Evolutionary conservation across 1,140 invertebrate genomes (phyloP).

Genomic region (Hesperophylax magnus): DNA sequence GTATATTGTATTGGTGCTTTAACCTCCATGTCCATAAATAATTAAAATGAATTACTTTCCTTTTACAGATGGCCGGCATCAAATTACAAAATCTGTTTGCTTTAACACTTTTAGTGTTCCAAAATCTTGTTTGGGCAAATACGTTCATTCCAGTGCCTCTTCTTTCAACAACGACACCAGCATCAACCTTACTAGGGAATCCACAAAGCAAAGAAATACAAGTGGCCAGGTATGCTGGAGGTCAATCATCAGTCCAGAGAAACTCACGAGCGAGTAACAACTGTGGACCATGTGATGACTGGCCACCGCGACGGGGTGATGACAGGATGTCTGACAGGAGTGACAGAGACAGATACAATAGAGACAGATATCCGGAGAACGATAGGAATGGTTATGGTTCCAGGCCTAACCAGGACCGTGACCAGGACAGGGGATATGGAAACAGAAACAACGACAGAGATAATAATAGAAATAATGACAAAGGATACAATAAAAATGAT

Average conservation of each 20-base stretch:
- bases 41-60: neutral
- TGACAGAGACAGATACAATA: constrained; percentile 44
- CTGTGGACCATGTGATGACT: constrained; percentile 53
- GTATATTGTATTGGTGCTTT: no score
- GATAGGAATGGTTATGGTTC: constrained; percentile 46
- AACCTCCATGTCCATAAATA: no score
- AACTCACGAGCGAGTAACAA: constrained; percentile 53
- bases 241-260: constrained; percentile 41
- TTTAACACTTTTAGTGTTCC: constrained; percentile 22
- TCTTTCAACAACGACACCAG: constrained; percentile 40
- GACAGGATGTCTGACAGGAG: constrained; percentile 50
- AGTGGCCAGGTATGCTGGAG: constrained; percentile 44
- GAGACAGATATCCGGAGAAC: constrained; percentile 53
- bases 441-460: constrained; percentile 38
- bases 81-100: constrained; percentile 8
- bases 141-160: constrained; percentile 55
- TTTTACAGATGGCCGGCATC: constrained; percentile 34
- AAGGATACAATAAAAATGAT: constrained; percentile 43
- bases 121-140: constrained; percentile 34
- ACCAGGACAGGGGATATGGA: constrained; percentile 23
- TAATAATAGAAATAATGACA: constrained; percentile 38
- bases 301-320: constrained; percentile 46
- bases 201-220: constrained; percentile 44
- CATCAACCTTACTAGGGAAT: constrained; percentile 44
- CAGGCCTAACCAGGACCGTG: constrained; percentile 13